These are phyloP conservation scores for Palythoa grandiflora DNA, from an alignment of 92 coral and sea anemone species.

Conservation along the genomic window DNA sequence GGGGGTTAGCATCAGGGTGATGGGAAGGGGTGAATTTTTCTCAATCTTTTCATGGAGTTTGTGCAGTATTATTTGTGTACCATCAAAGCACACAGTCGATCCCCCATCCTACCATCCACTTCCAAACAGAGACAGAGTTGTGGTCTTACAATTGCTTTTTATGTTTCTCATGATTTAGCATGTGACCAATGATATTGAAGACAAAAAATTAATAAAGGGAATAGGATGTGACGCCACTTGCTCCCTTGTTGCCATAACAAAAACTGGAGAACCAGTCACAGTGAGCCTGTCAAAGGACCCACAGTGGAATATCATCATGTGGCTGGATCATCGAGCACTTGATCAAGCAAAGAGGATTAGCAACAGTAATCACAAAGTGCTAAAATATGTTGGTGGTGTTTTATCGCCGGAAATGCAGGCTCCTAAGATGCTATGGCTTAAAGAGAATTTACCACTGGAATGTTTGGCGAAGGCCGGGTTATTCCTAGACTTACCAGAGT, in stretches of 20 bases:
- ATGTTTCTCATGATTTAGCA: slow-evolving; percentile 20
- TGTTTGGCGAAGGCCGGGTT: slow-evolving; percentile 75
- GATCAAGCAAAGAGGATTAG: slow-evolving; percentile 84
- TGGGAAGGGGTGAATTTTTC: no score
- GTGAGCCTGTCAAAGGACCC: slow-evolving; percentile 72
- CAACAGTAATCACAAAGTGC: slow-evolving; percentile 75
- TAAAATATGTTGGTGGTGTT: slow-evolving; percentile 89
- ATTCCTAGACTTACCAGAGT: slow-evolving; percentile 94
- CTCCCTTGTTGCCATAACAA: slow-evolving; percentile 83
- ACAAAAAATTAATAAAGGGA: slow-evolving; percentile 72
- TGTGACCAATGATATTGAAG: slow-evolving; percentile 44
- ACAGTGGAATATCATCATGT: slow-evolving; percentile 81
- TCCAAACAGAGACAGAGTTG: neutral
- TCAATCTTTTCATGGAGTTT: no score
- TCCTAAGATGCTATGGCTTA: slow-evolving; percentile 91
- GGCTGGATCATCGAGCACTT: slow-evolving; percentile 95
- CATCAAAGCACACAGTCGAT: no score
- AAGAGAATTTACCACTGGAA: slow-evolving; percentile 67
- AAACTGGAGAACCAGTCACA: slow-evolving; percentile 74
- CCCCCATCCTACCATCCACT: no score
- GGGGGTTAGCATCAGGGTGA: no score
- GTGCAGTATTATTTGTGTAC: no score
- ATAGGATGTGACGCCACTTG: slow-evolving; percentile 99
- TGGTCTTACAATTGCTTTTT: neutral
- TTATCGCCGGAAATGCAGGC: slow-evolving; percentile 98